Conservation (phyloP, 2,888 invertebrate genomes). For the Eupithecia tripunctaria region DNA sequence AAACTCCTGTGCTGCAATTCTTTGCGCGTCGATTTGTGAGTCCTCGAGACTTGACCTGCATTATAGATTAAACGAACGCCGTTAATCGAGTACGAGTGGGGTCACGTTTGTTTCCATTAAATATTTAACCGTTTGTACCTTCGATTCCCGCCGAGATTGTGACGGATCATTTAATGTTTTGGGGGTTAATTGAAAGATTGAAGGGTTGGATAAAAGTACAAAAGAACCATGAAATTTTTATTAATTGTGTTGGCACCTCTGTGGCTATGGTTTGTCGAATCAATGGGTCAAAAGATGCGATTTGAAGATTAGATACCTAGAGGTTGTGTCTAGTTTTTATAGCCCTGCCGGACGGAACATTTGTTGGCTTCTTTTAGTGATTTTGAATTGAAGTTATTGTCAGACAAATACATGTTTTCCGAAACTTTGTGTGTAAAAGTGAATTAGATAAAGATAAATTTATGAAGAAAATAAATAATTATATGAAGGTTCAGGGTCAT, state of each 20-base stretch:
- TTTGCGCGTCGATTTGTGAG: constrained; percentile 3
- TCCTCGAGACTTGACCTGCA: constrained; percentile 42
- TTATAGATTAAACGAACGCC: constrained; percentile 47
- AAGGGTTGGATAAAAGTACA: constrained; percentile 6
- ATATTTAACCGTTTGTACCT: constrained; percentile 24
- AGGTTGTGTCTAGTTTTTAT: background rate
- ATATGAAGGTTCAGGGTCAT: too few species aligned
- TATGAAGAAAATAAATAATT: too few species aligned
- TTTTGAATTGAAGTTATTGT: too few species aligned
- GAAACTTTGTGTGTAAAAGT: too few species aligned
- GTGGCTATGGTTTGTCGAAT: background rate
- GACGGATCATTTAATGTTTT: constrained; percentile 14
- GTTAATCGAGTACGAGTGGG: constrained; percentile 42
- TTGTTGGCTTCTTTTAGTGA: background rate
- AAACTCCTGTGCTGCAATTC: background rate
- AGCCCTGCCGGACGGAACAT: background rate
- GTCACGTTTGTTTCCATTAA: constrained; percentile 38
- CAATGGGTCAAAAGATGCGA: background rate
- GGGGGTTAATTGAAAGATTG: constrained; percentile 9
- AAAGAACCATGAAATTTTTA: constrained; percentile 4
- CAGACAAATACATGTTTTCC: too few species aligned
- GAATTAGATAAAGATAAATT: too few species aligned
- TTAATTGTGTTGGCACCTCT: constrained; percentile 4
- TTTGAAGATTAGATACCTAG: background rate
- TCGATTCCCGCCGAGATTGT: constrained; percentile 4